Evolutionary conservation across 2,888 invertebrate genomes (phyloP), one percentile per base, ranked within the genome.

Genomic region (Tigriopus californicus): DNA sequence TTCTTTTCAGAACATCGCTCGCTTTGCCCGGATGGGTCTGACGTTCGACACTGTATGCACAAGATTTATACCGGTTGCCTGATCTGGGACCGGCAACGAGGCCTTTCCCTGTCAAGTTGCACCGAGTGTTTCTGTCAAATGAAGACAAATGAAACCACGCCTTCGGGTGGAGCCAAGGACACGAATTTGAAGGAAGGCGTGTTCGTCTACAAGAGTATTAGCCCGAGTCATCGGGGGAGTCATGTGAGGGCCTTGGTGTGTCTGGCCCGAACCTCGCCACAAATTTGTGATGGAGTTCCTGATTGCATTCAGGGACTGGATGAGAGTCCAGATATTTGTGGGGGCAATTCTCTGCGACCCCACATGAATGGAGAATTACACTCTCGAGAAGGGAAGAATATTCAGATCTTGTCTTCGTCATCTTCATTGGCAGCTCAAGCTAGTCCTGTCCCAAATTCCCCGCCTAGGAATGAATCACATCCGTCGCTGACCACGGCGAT

Each of bases 261-360:
- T 52, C 25, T 52, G 10, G 52, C 22, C 15, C 15, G 22, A 25
- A 22, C 15, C 33, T 52, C 52, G 4, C 33, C 52, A 8, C 52
- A 33, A 13, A 52, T 52, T 20, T 52, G 52, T 52, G 52, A 52
- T n/a, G 52, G 52, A 18, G 33, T 52, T 25, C 15, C 25, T 8
- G 52, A 52, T 20, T 52, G 52, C 24, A 24, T 52, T 15, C 25
- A 52, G 22, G 52, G 52, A 8, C 22, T n/a, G 13, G 52, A 52
- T 25, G 52, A 52, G 52, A 33, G 33, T 20, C 22, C 1, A 11
- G 52, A 5, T 25, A 11, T 52, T 4, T 52, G 52, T 52, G 33
- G 52, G 22, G 25, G 25, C 22, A 20, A 52, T 25, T 11, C 22
- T 13, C 11, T 47, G n/a, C 20, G 10, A 2, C 20, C 11, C 11